A percentile compares a stretch with the other conserved stretches of the same genome.
Conservation (phyloP, 1,140 invertebrate genomes). For the Parasteatoda tepidariorum region DNA sequence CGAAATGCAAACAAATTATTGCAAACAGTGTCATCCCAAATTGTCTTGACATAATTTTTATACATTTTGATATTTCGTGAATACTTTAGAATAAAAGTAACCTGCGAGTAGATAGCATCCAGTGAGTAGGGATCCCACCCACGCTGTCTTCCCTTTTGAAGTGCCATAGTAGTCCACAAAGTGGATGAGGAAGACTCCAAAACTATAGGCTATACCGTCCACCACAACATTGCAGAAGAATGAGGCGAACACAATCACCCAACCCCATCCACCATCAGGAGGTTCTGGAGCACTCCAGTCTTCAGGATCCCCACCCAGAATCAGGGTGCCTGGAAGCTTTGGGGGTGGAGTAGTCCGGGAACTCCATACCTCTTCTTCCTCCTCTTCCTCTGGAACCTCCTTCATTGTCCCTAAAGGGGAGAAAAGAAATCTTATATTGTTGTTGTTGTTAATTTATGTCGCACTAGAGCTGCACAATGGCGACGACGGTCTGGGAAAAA, state of each 20-base stretch:
- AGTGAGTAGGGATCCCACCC: constrained; percentile 93
- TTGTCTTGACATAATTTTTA: no score
- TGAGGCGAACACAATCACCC: constrained; percentile 94
- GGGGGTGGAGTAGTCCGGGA: constrained; percentile 43
- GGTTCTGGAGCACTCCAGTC: constrained; percentile 63
- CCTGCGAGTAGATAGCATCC: constrained; percentile 94
- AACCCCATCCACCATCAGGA: constrained; percentile 76
- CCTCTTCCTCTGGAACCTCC: constrained; percentile 51
- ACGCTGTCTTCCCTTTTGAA: constrained; percentile 88
- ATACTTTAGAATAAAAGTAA: constrained; percentile 66
- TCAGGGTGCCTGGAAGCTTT: constrained; percentile 41
- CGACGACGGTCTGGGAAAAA: no score
- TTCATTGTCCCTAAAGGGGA: constrained; percentile 46
- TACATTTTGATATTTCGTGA: no score
- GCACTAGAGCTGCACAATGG: no score
- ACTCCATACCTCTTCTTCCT: constrained; percentile 51
- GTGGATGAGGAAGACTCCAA: constrained; percentile 87
- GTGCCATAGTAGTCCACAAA: constrained; percentile 85
- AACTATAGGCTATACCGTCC: constrained; percentile 96
- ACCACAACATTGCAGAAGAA: constrained; percentile 99
- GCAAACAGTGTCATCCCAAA: no score
- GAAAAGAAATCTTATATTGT: no score
- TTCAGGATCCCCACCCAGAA: constrained; percentile 5
- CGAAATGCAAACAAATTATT: no score
- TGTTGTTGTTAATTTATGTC: no score